Evolutionary conservation across 2,797 vertebrate species (phyloP).

Genomic region (Characodon lateralis): DNA sequence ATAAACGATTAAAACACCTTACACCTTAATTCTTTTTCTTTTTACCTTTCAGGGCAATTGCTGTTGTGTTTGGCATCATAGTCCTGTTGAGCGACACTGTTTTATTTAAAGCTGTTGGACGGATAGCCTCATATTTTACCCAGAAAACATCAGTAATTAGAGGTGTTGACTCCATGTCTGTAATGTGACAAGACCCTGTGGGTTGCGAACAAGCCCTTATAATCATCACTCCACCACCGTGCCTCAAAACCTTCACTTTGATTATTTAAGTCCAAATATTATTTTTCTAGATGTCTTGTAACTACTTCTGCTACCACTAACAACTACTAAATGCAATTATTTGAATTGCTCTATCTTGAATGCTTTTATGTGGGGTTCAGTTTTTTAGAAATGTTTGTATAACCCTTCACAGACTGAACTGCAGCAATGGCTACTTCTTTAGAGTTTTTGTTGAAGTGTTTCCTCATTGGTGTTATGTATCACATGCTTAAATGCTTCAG

Average conservation of each 20-base stretch:
- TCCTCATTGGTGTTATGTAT: not conserved
- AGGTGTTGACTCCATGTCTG: not conserved
- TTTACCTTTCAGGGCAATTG: not conserved
- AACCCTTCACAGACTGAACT: not conserved
- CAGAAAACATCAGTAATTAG: not conserved
- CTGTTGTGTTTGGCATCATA: not conserved
- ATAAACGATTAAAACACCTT: not conserved
- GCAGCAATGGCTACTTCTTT: not conserved
- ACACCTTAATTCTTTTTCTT: not conserved
- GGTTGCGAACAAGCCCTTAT: too few species aligned
- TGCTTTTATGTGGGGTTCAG: not conserved
- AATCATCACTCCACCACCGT: not conserved
- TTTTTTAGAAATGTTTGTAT: not conserved
- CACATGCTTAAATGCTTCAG: not conserved
- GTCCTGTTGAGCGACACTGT: not conserved
- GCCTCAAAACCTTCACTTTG: not conserved
- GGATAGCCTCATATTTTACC: not conserved
- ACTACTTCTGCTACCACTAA: too few species aligned
- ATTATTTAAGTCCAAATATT: not conserved
- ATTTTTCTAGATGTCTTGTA: not conserved
- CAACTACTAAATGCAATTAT: not conserved
- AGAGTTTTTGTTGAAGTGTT: not conserved
- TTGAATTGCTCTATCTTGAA: not conserved
- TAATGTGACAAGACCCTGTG: not conserved
- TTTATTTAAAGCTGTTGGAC: not conserved